Evolutionary conservation across 2,797 vertebrate genomes (phyloP).

Genomic region (Hipposideros larvatus): DNA sequence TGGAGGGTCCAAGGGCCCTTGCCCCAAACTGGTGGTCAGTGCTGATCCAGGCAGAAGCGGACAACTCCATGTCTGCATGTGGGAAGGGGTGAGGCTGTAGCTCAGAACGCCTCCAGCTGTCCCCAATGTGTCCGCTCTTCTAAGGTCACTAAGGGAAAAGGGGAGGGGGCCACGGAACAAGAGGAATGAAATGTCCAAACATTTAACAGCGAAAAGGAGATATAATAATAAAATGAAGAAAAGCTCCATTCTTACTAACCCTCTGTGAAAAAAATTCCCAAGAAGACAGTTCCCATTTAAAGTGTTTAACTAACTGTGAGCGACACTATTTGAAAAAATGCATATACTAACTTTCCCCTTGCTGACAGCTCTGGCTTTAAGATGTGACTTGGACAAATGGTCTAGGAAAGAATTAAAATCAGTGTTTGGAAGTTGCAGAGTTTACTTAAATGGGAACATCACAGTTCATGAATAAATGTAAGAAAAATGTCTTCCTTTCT

Average conservation of each 20-base stretch:
- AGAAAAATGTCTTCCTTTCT: neutral
- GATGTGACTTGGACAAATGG: fast-evolving
- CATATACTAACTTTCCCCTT: fast-evolving
- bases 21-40: too few species aligned
- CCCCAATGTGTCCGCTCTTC: neutral
- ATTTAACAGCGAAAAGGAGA: neutral
- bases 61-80: too few species aligned
- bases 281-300: neutral
- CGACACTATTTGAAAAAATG: fast-evolving
- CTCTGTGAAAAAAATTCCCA: neutral
- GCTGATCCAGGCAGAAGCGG: neutral
- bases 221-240: neutral
- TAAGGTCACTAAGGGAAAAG: neutral
- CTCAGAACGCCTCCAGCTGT: neutral
- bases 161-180: neutral
- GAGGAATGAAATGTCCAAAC: neutral
- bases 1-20: neutral
- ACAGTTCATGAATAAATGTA: too few species aligned
- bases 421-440: neutral
- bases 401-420: neutral
- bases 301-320: too few species aligned
- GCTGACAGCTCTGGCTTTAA: fast-evolving
- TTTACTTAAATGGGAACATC: neutral
- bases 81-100: too few species aligned
- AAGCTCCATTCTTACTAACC: neutral